Base-by-base conservation (phyloP, 2,113 vertebrate species). In the Hymenochirus boettgeri region DNA sequence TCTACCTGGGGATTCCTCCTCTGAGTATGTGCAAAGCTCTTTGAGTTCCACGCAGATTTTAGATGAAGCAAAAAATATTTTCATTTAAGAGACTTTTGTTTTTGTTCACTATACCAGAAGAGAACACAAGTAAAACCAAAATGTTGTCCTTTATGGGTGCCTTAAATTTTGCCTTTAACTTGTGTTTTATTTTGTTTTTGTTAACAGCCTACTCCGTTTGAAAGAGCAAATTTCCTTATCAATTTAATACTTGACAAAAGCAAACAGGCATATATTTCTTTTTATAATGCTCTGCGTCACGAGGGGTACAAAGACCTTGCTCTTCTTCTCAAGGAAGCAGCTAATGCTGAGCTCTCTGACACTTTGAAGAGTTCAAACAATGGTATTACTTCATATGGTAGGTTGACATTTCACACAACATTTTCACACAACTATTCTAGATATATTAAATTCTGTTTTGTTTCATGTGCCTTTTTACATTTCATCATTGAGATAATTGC, bases 281-380 rank as follows among this genome's bases (percentile, higher is more conserved):
- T 99, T 80, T 97, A 97, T 79, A 98, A 99, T 27, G 93, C 95
- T 21, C 74, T 99, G 1, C 75, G 93, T 35, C 88, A 85, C 0
- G 94, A 98, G 79, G 81, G 87, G 0, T 98, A 98, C 61, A 77
- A 84, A 61, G 92, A 99, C 77, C 86, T 97, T 72, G 95, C 95
- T 53, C 79, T 61, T 0, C 83, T 93, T 74, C 91, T 99, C 13
- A 83, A 87, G 7, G 72, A 73, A 0, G 85, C 82, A 29, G 76
- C 96, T 64, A 93, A 93, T 2, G 48, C 69, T 0, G 1, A 80
- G 18, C 82, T 80, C 1, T 76, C 82, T 2, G 79, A 73, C 8
- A 81, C 73, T 24, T 61, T 75, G 7, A 91, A 83, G 64, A 84
- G 75, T 73, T 83, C 80, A 24, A 62, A 72, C 21, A 82, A 86